These are phyloP conservation scores for Polia nebulosa DNA, from an alignment of 2,888 invertebrate genomes.

Conservation along the genomic window DNA sequence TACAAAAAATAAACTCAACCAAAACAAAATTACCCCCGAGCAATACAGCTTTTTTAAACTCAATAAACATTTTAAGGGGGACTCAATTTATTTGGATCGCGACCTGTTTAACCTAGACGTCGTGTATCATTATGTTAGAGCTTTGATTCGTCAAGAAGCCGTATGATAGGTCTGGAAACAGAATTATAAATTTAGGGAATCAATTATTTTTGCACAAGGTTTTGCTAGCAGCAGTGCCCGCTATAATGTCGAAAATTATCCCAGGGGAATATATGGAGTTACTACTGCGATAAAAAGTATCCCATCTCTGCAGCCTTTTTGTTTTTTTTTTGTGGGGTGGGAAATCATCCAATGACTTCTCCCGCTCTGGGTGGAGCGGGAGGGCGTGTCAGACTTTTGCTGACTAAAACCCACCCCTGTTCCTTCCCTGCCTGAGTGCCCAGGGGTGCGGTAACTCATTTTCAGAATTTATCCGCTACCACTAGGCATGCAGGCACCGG, in stretches of 20 bases:
- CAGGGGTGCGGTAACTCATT: too few relatives aligned
- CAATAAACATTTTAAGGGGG: slow-evolving; percentile 42
- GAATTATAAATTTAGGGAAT: background rate
- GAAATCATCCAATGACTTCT: too few relatives aligned
- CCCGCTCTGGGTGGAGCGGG: too few relatives aligned
- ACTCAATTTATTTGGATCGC: slow-evolving; percentile 36
- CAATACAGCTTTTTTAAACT: slow-evolving; percentile 62
- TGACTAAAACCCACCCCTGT: too few relatives aligned
- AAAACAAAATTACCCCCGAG: slow-evolving; percentile 58
- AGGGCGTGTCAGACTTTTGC: too few relatives aligned
- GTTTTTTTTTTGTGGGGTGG: too few relatives aligned
- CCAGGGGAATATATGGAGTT: background rate
- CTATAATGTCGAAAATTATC: background rate
- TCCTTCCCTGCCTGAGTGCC: too few relatives aligned
- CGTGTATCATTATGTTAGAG: slow-evolving; percentile 14
- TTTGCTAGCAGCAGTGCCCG: background rate
- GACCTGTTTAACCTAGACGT: slow-evolving; percentile 39
- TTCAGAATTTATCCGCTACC: too few relatives aligned
- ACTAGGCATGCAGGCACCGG: too few relatives aligned
- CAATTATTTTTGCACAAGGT: background rate
- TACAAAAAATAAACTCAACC: slow-evolving; percentile 68
- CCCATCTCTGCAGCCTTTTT: too few relatives aligned
- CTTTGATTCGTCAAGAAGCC: slow-evolving; percentile 22
- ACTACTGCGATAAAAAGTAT: background rate
- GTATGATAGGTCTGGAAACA: background rate